Conservation (phyloP, 2,888 invertebrate genomes). For the Drosophila diplacantha region DNA sequence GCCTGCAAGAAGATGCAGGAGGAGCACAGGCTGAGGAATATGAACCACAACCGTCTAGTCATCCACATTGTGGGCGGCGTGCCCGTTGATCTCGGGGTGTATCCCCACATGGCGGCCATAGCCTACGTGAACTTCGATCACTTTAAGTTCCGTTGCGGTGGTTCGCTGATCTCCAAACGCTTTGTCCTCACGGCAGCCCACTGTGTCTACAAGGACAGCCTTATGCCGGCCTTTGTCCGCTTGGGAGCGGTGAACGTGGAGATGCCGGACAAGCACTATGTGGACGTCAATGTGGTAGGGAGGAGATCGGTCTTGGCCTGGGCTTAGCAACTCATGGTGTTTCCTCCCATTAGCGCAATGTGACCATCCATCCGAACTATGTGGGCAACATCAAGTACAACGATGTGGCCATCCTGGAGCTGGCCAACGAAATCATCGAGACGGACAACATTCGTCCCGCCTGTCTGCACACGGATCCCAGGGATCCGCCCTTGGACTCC, state of each 20-base stretch:
- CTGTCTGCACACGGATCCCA: constrained; percentile 50
- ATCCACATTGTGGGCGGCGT: constrained; percentile 70
- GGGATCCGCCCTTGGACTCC: constrained; percentile 54
- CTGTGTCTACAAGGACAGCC: constrained; percentile 55
- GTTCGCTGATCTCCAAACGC: constrained; percentile 67
- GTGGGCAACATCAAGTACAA: constrained; percentile 60
- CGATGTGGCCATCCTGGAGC: constrained; percentile 70
- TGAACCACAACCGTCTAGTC: constrained; percentile 32
- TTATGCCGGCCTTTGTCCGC: constrained; percentile 63
- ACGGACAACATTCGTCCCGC: constrained; percentile 59
- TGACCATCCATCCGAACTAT: constrained; percentile 65
- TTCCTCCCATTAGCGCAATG: constrained; percentile 44
- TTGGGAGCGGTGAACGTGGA: constrained; percentile 67
- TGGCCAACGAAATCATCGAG: constrained; percentile 45
- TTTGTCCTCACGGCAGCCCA: constrained; percentile 75
- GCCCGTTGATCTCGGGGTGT: constrained; percentile 61
- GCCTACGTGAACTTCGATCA: constrained; percentile 52
- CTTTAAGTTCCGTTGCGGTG: constrained; percentile 67
- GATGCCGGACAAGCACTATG: constrained; percentile 29
- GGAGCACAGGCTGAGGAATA: neutral
- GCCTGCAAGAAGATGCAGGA: constrained; percentile 24
- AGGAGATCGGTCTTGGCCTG: neutral
- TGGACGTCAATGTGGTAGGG: constrained; percentile 47
- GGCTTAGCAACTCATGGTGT: neutral
- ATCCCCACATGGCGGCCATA: constrained; percentile 75